Evolutionary conservation across 2,113 vertebrate species (phyloP).

Genomic region (Proterorhinus semilunaris): DNA sequence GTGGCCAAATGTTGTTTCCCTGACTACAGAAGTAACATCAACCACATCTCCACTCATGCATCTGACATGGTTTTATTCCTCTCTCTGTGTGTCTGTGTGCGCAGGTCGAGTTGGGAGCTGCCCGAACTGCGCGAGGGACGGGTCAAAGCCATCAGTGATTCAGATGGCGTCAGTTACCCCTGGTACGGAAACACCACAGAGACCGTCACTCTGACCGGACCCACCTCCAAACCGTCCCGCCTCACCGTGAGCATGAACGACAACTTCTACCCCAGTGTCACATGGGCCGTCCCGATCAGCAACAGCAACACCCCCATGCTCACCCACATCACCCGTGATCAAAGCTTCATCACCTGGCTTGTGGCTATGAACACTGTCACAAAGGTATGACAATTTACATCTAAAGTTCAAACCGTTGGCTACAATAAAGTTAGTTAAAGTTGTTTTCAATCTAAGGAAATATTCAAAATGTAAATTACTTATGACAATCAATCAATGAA

Average conservation of each 20-base stretch:
- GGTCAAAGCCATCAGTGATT: constrained; percentile 98
- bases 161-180: constrained; percentile 96
- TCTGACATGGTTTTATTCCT: background rate
- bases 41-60: background rate
- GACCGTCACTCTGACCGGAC: constrained; percentile 92
- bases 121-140: constrained; percentile 92
- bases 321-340: constrained; percentile 96
- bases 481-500: background rate
- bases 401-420: too few relatives aligned
- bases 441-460: too few relatives aligned
- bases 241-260: constrained; percentile 99
- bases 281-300: constrained; percentile 97
- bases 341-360: constrained; percentile 99
- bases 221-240: constrained; percentile 92
- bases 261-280: constrained; percentile 99
- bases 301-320: constrained; percentile 94
- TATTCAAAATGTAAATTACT: too few relatives aligned
- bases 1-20: background rate
- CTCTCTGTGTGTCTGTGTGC: constrained; percentile 8
- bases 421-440: too few relatives aligned
- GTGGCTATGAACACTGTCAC: constrained; percentile 96
- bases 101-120: constrained; percentile 98
- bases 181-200: constrained; percentile 99
- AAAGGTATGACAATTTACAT: constrained; percentile 57
- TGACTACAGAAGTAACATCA: background rate